Conservation (phyloP, 23 tunicate genomes). For the Trididemnum nubilum region DNA sequence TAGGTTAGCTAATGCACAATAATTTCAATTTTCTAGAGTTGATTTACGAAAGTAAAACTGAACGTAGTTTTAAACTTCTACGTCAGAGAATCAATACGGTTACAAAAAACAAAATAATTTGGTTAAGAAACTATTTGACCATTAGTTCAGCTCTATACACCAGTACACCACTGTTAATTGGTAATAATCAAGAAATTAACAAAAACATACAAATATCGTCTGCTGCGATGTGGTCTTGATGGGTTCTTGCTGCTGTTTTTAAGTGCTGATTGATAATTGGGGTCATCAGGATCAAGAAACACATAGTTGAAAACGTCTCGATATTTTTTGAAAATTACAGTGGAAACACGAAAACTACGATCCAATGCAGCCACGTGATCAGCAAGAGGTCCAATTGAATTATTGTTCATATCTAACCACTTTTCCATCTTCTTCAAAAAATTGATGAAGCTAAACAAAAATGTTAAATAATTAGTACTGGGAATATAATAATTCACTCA, state of each 20-base stretch:
- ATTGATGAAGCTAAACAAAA: constrained; percentile 53
- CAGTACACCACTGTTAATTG: not conserved
- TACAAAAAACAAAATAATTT: too few species aligned
- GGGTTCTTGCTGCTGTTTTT: constrained; percentile 45
- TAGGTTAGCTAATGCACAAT: too few species aligned
- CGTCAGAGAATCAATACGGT: too few species aligned
- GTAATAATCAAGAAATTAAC: too few species aligned
- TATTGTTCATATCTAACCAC: constrained; percentile 78
- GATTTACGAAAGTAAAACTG: too few species aligned
- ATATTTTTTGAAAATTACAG: constrained; percentile 81
- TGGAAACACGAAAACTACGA: constrained; percentile 75
- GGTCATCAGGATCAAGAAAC: constrained; percentile 75
- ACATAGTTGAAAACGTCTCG: constrained; percentile 52
- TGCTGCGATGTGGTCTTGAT: constrained; percentile 65
- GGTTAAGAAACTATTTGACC: too few species aligned
- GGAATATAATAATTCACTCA: not conserved
- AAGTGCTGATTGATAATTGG: constrained; percentile 34
- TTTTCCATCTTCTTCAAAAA: constrained; percentile 84
- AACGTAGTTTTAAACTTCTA: too few species aligned
- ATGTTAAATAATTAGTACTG: not conserved
- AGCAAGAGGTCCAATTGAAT: constrained; percentile 15
- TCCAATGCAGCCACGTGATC: constrained; percentile 66
- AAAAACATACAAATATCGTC: constrained; percentile 55
- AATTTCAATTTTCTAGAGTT: too few species aligned
- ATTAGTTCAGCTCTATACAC: too few species aligned